These are phyloP conservation scores for Psittacula cyanocephala DNA, from an alignment of 2,113 vertebrate species.

Conservation along the genomic window DNA sequence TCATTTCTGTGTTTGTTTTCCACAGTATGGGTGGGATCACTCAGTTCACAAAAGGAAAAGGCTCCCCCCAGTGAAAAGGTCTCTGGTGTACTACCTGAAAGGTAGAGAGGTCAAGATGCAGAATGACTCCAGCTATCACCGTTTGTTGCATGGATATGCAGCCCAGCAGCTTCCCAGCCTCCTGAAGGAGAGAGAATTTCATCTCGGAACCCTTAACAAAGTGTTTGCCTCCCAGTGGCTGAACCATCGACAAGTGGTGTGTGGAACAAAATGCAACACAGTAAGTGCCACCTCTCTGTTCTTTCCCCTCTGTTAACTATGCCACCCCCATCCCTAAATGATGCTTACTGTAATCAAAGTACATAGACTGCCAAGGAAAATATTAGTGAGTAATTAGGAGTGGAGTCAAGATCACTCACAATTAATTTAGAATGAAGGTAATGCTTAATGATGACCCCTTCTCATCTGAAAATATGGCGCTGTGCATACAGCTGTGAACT, in stretches of 20 bases:
- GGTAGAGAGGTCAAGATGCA: slow-evolving; percentile 89
- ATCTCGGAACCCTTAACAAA: slow-evolving; percentile 94
- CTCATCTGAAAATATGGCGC: neutral
- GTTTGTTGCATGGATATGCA: slow-evolving; percentile 85
- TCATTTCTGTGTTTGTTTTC: neutral
- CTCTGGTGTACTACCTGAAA: slow-evolving; percentile 91
- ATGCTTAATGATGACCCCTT: accelerated
- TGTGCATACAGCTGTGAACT: neutral
- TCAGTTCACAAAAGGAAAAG: slow-evolving; percentile 77
- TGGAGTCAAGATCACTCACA: accelerated
- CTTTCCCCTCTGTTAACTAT: neutral
- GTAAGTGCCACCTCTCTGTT: slow-evolving; percentile 72
- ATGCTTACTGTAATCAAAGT: accelerated
- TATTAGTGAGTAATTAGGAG: neutral
- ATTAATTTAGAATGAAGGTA: neutral
- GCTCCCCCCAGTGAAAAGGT: slow-evolving; percentile 82
- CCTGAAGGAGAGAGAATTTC: slow-evolving; percentile 91
- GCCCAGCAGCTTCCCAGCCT: slow-evolving; percentile 91
- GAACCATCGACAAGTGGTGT: slow-evolving; percentile 96
- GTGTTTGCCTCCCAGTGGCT: slow-evolving; percentile 99
- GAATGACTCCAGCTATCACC: slow-evolving; percentile 84
- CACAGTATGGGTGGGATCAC: slow-evolving; percentile 77
- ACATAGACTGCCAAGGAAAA: neutral
- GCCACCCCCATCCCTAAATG: neutral
- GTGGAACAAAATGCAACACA: slow-evolving; percentile 98